Evolutionary conservation across 1,140 invertebrate genomes (phyloP).

Genomic region (Formica exsecta): DNA sequence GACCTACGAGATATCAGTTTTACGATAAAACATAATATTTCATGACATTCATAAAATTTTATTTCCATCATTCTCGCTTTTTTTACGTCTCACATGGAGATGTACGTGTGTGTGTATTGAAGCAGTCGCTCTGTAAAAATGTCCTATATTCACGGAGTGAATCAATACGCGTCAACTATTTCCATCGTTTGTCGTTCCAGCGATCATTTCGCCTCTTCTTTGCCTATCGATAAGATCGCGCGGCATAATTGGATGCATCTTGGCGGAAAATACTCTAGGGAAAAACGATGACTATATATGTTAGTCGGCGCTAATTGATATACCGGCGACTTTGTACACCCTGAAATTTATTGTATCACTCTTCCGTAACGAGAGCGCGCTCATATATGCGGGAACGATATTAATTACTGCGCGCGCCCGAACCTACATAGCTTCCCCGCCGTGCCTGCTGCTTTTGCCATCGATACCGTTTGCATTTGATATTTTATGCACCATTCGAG

Average conservation of each 20-base stretch:
- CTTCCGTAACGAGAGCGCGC: slow-evolving; percentile 22
- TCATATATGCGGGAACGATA: slow-evolving; percentile 25
- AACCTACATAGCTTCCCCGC: background rate
- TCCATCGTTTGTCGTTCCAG: background rate
- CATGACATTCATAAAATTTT: slow-evolving; percentile 7
- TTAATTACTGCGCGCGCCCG: slow-evolving; percentile 45
- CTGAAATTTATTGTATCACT: slow-evolving; percentile 43
- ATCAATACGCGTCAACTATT: background rate
- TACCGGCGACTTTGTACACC: slow-evolving; percentile 20
- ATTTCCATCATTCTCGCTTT: background rate
- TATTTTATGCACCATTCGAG: slow-evolving; percentile 56
- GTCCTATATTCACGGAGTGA: background rate
- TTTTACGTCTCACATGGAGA: background rate
- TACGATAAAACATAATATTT: background rate
- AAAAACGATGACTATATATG: background rate
- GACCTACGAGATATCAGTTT: background rate
- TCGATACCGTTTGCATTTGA: slow-evolving; percentile 63
- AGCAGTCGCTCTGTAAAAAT: background rate
- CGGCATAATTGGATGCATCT: slow-evolving; percentile 18
- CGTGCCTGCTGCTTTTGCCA: slow-evolving; percentile 48
- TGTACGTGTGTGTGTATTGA: background rate
- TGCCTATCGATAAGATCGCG: slow-evolving; percentile 17
- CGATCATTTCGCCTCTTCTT: background rate
- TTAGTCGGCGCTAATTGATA: slow-evolving; percentile 17
- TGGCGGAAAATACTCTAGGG: background rate